phyloP scores from a whole-genome alignment of 2,113 vertebrate genomes.

The Phaetusa simplex region DNA sequence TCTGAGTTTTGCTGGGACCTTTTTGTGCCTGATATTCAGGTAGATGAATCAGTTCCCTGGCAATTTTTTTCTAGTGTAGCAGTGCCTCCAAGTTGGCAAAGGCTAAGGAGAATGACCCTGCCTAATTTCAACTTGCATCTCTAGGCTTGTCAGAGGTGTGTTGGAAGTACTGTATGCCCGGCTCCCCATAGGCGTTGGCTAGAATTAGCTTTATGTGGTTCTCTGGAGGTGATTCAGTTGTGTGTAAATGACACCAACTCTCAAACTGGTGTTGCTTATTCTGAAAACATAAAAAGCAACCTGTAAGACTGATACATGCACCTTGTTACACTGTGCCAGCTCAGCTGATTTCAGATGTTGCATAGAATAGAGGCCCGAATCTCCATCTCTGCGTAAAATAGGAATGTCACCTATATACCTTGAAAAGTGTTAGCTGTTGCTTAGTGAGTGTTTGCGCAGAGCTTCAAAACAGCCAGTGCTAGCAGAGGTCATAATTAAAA shows the following conservation, averaged over 20 bases:
- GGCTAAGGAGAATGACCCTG: not conserved
- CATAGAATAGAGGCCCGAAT: not conserved
- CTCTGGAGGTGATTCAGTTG: not conserved
- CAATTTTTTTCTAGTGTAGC: not conserved
- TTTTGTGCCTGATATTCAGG: not conserved
- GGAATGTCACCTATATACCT: not conserved
- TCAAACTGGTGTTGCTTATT: not conserved
- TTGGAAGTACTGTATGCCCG: not conserved
- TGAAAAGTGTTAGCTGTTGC: not conserved
- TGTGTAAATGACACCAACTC: not conserved
- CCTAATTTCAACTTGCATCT: not conserved
- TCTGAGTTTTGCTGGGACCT: not conserved
- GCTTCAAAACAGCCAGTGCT: not conserved
- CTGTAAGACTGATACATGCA: not conserved
- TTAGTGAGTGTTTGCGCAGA: not conserved
- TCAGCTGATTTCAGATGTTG: not conserved
- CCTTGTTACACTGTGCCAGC: not conserved
- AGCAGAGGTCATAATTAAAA: not conserved
- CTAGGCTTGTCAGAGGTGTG: not conserved
- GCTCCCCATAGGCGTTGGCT: rapidly evolving
- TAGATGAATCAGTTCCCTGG: not conserved
- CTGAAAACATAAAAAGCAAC: not conserved
- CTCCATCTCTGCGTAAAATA: not conserved
- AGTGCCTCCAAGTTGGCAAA: not conserved
- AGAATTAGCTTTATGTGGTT: not conserved